Percentiles rank a stretch among this genome's conserved stretches.
Conservation (phyloP, 1,140 invertebrate genomes). For the Cydia pomonella region DNA sequence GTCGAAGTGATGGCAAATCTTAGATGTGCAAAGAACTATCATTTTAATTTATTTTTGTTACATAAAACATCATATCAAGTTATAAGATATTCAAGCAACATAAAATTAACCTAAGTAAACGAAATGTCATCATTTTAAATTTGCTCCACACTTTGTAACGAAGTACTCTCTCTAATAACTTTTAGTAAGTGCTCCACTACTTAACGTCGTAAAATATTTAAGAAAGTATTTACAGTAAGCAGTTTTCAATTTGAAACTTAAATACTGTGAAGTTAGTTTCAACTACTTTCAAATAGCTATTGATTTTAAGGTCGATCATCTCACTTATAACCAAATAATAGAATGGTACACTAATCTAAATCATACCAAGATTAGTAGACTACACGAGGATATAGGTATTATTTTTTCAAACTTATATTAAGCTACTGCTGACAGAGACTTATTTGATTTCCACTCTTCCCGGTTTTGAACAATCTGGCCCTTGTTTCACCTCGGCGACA, state of each 20-base stretch:
- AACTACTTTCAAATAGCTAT: neutral
- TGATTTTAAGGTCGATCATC: neutral
- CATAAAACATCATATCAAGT: neutral
- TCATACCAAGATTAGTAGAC: too few relatives aligned
- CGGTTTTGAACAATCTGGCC: too few relatives aligned
- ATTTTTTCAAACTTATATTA: too few relatives aligned
- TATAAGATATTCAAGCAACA: neutral
- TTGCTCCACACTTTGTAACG: neutral
- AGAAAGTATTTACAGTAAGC: conserved; percentile 6
- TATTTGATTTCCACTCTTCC: too few relatives aligned
- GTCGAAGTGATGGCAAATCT: too few relatives aligned
- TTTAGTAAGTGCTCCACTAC: neutral
- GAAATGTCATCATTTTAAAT: conserved; percentile 22
- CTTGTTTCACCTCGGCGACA: too few relatives aligned
- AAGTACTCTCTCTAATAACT: neutral
- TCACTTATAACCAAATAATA: neutral
- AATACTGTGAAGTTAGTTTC: neutral
- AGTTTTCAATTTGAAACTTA: neutral
- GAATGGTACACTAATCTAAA: too few relatives aligned
- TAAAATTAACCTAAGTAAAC: neutral
- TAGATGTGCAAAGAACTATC: too few relatives aligned
- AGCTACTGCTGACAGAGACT: too few relatives aligned
- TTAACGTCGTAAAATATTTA: neutral
- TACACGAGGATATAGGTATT: too few relatives aligned
- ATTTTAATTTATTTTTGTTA: too few relatives aligned